Evolutionary conservation across 2,797 vertebrate genomes (phyloP).

Genomic region (Catostomus latipinnis): DNA sequence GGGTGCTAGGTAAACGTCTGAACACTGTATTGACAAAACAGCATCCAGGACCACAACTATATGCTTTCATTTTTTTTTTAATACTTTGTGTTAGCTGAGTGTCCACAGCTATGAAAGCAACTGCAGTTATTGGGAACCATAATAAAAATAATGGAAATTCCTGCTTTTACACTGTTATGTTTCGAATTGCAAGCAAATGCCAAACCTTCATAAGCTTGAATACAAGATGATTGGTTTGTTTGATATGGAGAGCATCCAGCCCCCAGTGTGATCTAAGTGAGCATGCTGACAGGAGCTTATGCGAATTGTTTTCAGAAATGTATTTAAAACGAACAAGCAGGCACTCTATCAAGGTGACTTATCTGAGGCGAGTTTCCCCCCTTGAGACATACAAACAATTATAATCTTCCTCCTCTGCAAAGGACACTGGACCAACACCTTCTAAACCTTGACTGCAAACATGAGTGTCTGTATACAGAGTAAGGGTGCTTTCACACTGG

Average conservation of each 20-base stretch:
- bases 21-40: no score
- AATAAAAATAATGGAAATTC: background rate
- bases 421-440: background rate
- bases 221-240: background rate
- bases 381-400: slow-evolving; percentile 6
- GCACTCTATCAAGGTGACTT: slow-evolving; percentile 26
- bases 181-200: background rate
- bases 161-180: background rate
- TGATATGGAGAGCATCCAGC: slow-evolving; percentile 12
- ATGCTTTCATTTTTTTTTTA: no score
- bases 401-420: background rate
- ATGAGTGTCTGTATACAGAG: background rate
- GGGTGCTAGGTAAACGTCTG: no score
- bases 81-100: no score
- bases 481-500: no score
- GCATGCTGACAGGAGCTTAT: slow-evolving; percentile 17
- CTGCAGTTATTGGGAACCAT: no score
- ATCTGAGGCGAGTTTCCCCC: slow-evolving; percentile 11
- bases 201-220: background rate
- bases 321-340: slow-evolving; percentile 27
- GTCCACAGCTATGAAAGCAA: no score
- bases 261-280: background rate
- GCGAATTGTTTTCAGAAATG: slow-evolving; percentile 10
- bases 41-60: no score
- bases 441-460: background rate